Evolutionary conservation across 2,113 vertebrate genomes (phyloP), one percentile per base, ranked within the genome.

Genomic region (Amia ocellicauda): DNA sequence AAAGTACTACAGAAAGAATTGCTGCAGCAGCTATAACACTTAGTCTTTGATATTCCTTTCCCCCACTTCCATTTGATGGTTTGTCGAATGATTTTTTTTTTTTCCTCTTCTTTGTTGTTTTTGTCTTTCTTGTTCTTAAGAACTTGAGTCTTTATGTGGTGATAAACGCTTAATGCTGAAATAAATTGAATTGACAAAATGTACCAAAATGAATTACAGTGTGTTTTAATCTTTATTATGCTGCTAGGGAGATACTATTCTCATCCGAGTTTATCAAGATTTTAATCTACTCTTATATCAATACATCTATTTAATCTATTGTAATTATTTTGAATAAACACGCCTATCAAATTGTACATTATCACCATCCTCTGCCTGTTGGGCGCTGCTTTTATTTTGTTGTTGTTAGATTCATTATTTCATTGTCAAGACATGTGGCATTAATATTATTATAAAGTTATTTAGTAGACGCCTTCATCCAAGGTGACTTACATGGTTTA

Each of bases 171-270:
- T 58, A 52, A 66, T 60, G 45, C 45, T 16, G 45, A 59, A 66
- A 49, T 52, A 27, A 66, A 60, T 43, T 66, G 23, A 66, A 66
- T 53, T 59, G 49, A 60, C 49, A 66, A 53, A 60, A 26, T n/a
- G 40, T 28, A 28, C 40, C 20, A 45, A 60, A 52, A 51, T 24
- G n/a, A 31, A 16, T 31, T 43, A 55, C 29, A 3, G 47, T 4
- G 42, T 49, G 26, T 24, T 58, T 50, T 65, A 22, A 20, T 14
- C 49, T 49, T 27, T 26, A 58, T 28, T 36, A n/a, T 40, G 51
- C 45, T 47, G 16, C 7, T 16, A 47, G 52, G 36, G 36, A 55
- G 17, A 5, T n/a, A 55, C 45, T 55, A 27, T 55, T 63, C 28
- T 42, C 22, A 4, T 1, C 19, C 19, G 9, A 16, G 19, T n/a